Base-by-base conservation (phyloP, 1,140 invertebrate genomes). In the Heliconius nattereri region DNA sequence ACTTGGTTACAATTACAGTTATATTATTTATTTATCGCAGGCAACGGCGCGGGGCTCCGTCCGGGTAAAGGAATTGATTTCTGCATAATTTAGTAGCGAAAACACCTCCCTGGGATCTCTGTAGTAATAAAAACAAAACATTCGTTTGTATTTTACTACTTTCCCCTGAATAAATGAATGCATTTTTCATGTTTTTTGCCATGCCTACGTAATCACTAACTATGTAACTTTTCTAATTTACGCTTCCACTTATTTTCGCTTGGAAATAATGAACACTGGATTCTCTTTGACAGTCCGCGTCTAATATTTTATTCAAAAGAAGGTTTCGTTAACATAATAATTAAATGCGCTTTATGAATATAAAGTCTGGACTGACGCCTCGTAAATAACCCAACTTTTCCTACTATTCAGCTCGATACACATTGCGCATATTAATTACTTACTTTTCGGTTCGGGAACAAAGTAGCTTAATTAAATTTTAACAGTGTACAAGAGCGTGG, bases 261-360 rank as follows among this genome's bases (percentile, higher is more conserved):
- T 78, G 81, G 78, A 85, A 89, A 89, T 91, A 89, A 92, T 86
- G 85, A 91, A 88, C 84, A 82, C 78, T 85, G 91, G 89, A 93
- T 91, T 92, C 85, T 76, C 91, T 93, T 93, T 93, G 91, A 93
- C 90, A 90, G 87, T 84, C 84, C 85, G 83, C 79, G 81, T 86
- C 90, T 93, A 87, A 92, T 91, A 93, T 94, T 93, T 92, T 93
- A 94, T 94, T 94, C 92, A 94, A 90, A 92, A 89, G 89, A 86
- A 89, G 89, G 86, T 91, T 91, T 92, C 92, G 90, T 94, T 94
- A 90, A 91, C 91, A 94, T 94, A 92, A 92, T 94, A 94, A 94
- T 94, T 93, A 93, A 93, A 94, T 89, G 89, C 89, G 88, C 89
- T 90, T 93, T 93, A 91, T 94, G 92, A 94, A 94, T 93, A 92